These are phyloP conservation scores for Sterrhoptilus dennistouni DNA, from an alignment of 2,113 vertebrate species.

Conservation along the genomic window DNA sequence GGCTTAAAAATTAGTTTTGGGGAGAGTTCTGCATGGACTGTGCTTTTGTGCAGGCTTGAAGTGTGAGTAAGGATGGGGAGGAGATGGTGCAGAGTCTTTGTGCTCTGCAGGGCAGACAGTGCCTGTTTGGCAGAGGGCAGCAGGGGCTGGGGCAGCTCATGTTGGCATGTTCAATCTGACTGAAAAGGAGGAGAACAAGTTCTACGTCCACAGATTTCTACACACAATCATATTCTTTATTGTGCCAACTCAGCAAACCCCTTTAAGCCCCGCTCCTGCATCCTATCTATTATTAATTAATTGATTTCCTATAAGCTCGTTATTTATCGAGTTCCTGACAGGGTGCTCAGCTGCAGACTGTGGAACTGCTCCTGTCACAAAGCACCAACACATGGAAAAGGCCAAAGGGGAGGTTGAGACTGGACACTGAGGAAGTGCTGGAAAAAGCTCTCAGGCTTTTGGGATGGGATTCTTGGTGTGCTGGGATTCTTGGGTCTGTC, in stretches of 20 bases:
- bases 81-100: neutral
- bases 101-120: neutral
- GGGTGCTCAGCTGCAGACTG: neutral
- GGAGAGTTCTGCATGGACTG: neutral
- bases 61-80: neutral
- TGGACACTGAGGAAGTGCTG: neutral
- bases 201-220: neutral
- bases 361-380: neutral
- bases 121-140: neutral
- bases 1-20: neutral
- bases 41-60: neutral
- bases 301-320: conserved; percentile 15
- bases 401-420: neutral
- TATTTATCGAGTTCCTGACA: neutral
- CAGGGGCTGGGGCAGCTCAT: neutral
- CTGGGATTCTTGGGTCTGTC: neutral
- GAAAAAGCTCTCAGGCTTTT: neutral
- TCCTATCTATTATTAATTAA: conserved; percentile 35
- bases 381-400: fast-evolving
- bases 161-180: fast-evolving
- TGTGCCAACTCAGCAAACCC: neutral
- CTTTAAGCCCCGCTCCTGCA: neutral
- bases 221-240: neutral
- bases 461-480: neutral
- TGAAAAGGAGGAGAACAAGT: neutral